These are phyloP conservation scores for Carabus problematicus DNA, from an alignment of 2,888 invertebrate genomes.

Conservation along the genomic window DNA sequence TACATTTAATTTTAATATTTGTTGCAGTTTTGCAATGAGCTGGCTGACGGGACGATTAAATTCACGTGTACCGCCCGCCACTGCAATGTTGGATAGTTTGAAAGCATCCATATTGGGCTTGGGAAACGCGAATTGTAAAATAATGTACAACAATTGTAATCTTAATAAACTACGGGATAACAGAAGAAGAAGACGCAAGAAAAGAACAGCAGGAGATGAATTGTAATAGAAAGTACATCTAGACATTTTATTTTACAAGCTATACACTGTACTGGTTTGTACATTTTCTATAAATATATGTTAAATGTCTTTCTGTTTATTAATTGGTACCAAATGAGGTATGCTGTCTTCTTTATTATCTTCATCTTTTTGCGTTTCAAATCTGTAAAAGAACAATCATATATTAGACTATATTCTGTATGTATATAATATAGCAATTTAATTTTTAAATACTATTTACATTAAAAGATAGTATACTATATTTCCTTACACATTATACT, in stretches of 20 bases:
- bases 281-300: too few species aligned
- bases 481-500: too few species aligned
- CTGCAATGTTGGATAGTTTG: slow-evolving; percentile 66
- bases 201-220: slow-evolving; percentile 19
- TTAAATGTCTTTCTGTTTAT: too few species aligned
- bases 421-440: too few species aligned
- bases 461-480: too few species aligned
- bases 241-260: not conserved
- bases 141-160: slow-evolving; percentile 65
- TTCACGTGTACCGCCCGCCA: slow-evolving; percentile 55
- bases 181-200: slow-evolving; percentile 54
- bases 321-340: too few species aligned
- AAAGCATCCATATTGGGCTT: slow-evolving; percentile 73
- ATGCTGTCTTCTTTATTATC: too few species aligned
- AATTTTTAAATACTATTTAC: too few species aligned
- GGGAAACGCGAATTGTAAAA: slow-evolving; percentile 71
- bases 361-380: too few species aligned
- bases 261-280: too few species aligned
- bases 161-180: slow-evolving; percentile 58
- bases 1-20: slow-evolving; percentile 39
- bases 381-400: too few species aligned
- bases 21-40: slow-evolving; percentile 75
- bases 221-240: not conserved
- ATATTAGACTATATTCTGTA: too few species aligned
- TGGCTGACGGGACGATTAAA: slow-evolving; percentile 70